Base-by-base conservation (phyloP, 2,797 vertebrate species). In the Malacoctenus gilli region DNA sequence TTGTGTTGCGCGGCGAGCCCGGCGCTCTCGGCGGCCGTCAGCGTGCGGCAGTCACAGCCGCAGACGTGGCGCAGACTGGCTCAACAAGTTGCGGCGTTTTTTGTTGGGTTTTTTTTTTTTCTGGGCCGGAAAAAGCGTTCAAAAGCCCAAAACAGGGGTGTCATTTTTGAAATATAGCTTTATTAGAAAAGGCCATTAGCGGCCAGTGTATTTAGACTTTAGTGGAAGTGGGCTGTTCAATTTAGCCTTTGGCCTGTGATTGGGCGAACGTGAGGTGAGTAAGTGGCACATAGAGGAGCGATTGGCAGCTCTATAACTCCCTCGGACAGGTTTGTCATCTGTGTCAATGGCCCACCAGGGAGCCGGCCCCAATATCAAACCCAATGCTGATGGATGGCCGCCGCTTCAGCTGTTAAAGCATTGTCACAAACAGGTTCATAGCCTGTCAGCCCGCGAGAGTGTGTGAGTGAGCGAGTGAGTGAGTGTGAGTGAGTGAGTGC, bases 271-370 rank as follows among this genome's bases (percentile, higher is more conserved):
- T 77, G 66, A 61, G 46, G 39, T 60, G 79, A 80, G 69, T 72
- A 62, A 72, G 67, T 59, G 68, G 59, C 58, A 49, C 2, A 28
- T 34, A 61, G 66, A 44, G 38, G 51, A 63, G 71, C 66, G 79
- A 89, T 78, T 88, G 87, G 85, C 85, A 80, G 84, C 65, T 87
- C 85, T 77, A 78, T 86, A 87, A 88, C 84, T 88, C 87, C 84
- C 64, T 82, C 71, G 41, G 84, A 83, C 83, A 85, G 85, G 82
- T 85, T 87, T 88, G 83, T 91, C 90, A 89, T 89, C 75, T 83
- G 81, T 84, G 80, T 88, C 90, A 87, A 85, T 78, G 86, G 84
- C 82, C 82, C 89, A 87, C 84, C 81, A 58, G 89, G 89, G 89
- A 89, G 75, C 65, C 71, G 42, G 74, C 79, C 84, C 76, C 76